These are phyloP conservation scores for Ceratosolen fusciceps DNA, from an alignment of 1,140 invertebrate genomes.

Conservation along the genomic window DNA sequence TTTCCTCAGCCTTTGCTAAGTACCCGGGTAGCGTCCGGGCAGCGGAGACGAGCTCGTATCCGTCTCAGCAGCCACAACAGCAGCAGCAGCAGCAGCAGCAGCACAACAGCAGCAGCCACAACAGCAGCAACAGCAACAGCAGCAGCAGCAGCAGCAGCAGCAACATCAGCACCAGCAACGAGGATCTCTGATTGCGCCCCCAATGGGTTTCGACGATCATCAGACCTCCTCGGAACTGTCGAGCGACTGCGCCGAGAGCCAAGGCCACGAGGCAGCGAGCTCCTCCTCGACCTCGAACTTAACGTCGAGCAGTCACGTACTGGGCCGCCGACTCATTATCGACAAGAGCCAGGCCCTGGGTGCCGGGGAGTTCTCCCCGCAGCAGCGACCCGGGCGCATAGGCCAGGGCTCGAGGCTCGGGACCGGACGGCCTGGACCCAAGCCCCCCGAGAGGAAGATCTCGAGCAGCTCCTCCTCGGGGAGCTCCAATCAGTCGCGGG, in stretches of 20 bases:
- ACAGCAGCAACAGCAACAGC: not conserved
- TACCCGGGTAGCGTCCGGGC: constrained; percentile 52
- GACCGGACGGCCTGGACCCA: constrained; percentile 51
- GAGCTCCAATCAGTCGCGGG: constrained; percentile 13
- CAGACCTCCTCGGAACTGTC: constrained; percentile 58
- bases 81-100: not conserved
- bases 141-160: constrained; percentile 1
- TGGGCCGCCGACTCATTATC: constrained; percentile 62
- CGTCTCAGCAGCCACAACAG: not conserved
- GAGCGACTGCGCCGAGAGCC: constrained; percentile 65
- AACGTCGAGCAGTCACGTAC: constrained; percentile 52
- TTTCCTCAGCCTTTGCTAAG: constrained; percentile 69
- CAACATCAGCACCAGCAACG: constrained; percentile 45
- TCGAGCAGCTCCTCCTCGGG: constrained; percentile 38
- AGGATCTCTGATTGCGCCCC: constrained; percentile 68
- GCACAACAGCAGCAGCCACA: not conserved
- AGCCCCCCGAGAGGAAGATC: constrained; percentile 54
- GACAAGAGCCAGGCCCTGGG: constrained; percentile 62
- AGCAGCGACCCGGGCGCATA: constrained; percentile 27
- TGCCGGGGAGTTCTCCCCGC: constrained; percentile 37
- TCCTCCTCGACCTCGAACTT: constrained; percentile 52
- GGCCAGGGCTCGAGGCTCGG: constrained; percentile 49
- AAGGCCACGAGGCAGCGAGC: constrained; percentile 55
- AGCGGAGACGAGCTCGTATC: not conserved
- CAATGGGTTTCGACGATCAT: constrained; percentile 68